Base-by-base conservation (phyloP, 1,140 invertebrate species). In the Neodiprion pinetum region DNA sequence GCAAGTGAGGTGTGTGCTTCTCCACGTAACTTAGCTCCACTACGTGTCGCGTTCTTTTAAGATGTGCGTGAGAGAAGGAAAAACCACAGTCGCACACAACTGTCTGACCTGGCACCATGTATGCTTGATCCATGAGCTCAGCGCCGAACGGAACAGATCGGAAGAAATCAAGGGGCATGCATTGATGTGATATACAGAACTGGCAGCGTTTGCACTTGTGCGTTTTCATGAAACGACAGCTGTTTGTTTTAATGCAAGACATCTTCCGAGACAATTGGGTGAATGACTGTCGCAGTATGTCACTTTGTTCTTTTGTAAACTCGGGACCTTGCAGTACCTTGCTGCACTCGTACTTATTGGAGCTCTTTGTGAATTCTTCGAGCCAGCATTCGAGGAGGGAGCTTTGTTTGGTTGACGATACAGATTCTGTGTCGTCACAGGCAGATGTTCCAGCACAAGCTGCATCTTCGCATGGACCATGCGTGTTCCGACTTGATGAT, bases 291-390 rank as follows among this genome's bases (percentile, higher is more conserved):
- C 7, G 53, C 53, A 61, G 53, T 61, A 61, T 61, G 1, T 61
- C 53, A 61, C 53, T 11, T 61, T 61, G 53, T 61, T 61, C 53
- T 61, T 61, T 61, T 61, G 53, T 61, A 61, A 61, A 61, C 53
- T 61, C 53, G 28, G 28, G 1, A 40, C 28, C 28, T 40, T 40
- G 28, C 28, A 40, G 28, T 40, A 40, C 1, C 28, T 40, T 40
- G 28, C 28, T 40, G 28, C 5, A 40, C 28, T 40, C 28, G 28
- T 5, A 40, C 11, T 61, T 61, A 12, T 61, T 11, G 53, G 8
- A 61, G 7, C 53, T 61, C 53, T 61, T 61, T 61, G 53, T 61
- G 2, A 61, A 61, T 61, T 61, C 53, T 61, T 61, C 53, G 1
- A 4, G 53, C 53, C 53, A 61, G 53, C 1, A 61, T 61, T 61